These are phyloP conservation scores for Macrophya annulata DNA, from an alignment of 2,888 invertebrate genomes.

Conservation along the genomic window DNA sequence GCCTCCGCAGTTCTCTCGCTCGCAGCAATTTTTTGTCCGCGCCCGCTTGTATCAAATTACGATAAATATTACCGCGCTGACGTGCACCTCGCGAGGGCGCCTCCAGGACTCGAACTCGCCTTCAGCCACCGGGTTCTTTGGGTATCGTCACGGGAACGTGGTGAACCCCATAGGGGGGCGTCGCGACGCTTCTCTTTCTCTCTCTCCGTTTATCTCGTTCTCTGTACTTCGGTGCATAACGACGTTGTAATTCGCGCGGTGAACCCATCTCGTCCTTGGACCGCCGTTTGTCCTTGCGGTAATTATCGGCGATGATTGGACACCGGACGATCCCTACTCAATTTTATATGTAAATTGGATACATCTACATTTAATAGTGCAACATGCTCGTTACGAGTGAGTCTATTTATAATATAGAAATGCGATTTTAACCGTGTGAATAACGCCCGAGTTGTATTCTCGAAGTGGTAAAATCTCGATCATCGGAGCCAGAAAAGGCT, in stretches of 20 bases:
- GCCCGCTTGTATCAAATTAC: constrained; percentile 76
- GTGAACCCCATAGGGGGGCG: constrained; percentile 32
- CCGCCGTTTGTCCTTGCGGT: constrained; percentile 12
- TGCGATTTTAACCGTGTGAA: not conserved
- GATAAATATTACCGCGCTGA: constrained; percentile 75
- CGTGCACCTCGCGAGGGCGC: constrained; percentile 69
- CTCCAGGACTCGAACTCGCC: constrained; percentile 61
- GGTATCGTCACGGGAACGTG: constrained; percentile 37
- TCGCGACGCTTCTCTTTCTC: constrained; percentile 56
- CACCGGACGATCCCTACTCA: not conserved
- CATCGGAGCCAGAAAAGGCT: constrained; percentile 7
- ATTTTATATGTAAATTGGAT: constrained; percentile 1
- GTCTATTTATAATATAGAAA: not conserved
- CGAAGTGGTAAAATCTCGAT: constrained; percentile 4
- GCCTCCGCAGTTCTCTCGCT: constrained; percentile 66
- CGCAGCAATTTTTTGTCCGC: constrained; percentile 73
- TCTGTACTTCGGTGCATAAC: constrained; percentile 40
- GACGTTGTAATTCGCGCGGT: constrained; percentile 24
- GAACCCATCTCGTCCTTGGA: constrained; percentile 1
- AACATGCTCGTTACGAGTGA: not conserved
- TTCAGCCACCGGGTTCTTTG: constrained; percentile 71
- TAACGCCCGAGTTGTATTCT: not conserved
- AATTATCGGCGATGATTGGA: not conserved
- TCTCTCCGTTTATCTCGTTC: constrained; percentile 54
- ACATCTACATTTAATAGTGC: not conserved